A percentile compares a stretch with the other conserved stretches of the same genome.
phyloP scores from a whole-genome alignment of 2,888 invertebrate genomes.

The Eucriotettix oculatus region DNA sequence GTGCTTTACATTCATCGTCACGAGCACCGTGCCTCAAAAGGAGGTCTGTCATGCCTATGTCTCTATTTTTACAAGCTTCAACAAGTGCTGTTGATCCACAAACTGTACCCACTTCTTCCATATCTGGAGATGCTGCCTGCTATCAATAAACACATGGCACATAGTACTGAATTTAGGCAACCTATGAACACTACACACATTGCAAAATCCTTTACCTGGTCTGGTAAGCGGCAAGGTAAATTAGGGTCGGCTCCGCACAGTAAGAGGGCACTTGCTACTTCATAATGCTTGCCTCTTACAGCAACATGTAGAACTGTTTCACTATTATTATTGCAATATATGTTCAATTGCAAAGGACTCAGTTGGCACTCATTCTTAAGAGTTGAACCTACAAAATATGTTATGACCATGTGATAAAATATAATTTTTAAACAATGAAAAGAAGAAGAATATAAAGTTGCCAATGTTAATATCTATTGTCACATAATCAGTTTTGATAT shows the following conservation, averaged over 20 bases:
- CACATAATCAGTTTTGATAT: too few relatives aligned
- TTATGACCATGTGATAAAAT: too few relatives aligned
- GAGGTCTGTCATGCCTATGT: constrained; percentile 50
- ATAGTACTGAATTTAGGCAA: not conserved
- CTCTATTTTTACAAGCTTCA: constrained; percentile 50
- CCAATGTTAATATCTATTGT: too few relatives aligned
- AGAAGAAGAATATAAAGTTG: too few relatives aligned
- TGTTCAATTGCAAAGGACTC: constrained; percentile 55
- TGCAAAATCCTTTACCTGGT: constrained; percentile 26
- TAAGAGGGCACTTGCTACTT: constrained; percentile 51
- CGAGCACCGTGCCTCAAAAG: constrained; percentile 65
- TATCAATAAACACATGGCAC: not conserved
- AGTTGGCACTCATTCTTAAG: constrained; percentile 29
- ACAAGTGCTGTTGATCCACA: constrained; percentile 39
- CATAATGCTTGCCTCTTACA: constrained; percentile 56
- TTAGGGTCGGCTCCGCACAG: constrained; percentile 72
- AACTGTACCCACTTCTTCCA: constrained; percentile 29
- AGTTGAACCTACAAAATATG: too few relatives aligned
- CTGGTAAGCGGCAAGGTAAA: constrained; percentile 28
- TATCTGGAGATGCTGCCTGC: constrained; percentile 21
- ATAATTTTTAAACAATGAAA: too few relatives aligned
- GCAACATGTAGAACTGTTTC: constrained; percentile 76
- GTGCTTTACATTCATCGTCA: constrained; percentile 73
- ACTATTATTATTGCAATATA: constrained; percentile 53
- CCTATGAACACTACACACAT: not conserved